phyloP scores from a whole-genome alignment of 1,140 invertebrate genomes.

The Camponotus floridanus region DNA sequence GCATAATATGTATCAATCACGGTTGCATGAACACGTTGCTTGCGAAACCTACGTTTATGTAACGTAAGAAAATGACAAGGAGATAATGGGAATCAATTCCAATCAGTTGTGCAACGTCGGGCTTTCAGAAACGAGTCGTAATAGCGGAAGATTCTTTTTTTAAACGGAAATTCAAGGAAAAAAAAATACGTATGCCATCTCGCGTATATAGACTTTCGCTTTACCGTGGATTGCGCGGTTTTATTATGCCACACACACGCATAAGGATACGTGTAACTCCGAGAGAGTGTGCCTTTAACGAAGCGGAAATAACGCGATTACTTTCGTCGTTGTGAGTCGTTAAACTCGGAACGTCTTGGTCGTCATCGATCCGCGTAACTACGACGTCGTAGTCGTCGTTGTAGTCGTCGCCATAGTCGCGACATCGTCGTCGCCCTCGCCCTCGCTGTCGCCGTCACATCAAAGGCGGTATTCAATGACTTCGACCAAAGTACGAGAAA shows the following conservation, averaged over 20 bases:
- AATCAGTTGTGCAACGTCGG: constrained; percentile 15
- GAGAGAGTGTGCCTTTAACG: constrained; percentile 1
- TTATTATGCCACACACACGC: constrained; percentile 20
- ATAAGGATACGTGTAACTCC: constrained; percentile 18
- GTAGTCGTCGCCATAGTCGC: background rate
- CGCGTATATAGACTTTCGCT: constrained; percentile 27
- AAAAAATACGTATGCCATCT: background rate
- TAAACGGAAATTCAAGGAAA: constrained; percentile 2
- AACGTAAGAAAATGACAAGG: constrained; percentile 31
- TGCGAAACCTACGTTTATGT: constrained; percentile 16
- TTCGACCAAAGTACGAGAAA: background rate
- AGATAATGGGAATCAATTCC: constrained; percentile 27
- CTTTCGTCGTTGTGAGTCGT: constrained; percentile 34
- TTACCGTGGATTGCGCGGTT: constrained; percentile 23
- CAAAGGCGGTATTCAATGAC: constrained; percentile 53
- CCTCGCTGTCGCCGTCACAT: constrained; percentile 16
- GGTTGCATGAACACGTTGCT: constrained; percentile 27
- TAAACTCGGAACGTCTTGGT: constrained; percentile 54
- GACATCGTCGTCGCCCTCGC: background rate
- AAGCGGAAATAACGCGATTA: constrained; percentile 48
- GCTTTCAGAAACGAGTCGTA: constrained; percentile 1
- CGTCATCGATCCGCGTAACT: constrained; percentile 49
- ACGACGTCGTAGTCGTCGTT: constrained; percentile 5
- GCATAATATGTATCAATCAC: constrained; percentile 53
- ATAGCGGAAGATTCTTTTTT: background rate